Evolutionary conservation across 2,888 invertebrate species (phyloP), one percentile per base, ranked within the genome.

Genomic region (Drosophila cognata): DNA sequence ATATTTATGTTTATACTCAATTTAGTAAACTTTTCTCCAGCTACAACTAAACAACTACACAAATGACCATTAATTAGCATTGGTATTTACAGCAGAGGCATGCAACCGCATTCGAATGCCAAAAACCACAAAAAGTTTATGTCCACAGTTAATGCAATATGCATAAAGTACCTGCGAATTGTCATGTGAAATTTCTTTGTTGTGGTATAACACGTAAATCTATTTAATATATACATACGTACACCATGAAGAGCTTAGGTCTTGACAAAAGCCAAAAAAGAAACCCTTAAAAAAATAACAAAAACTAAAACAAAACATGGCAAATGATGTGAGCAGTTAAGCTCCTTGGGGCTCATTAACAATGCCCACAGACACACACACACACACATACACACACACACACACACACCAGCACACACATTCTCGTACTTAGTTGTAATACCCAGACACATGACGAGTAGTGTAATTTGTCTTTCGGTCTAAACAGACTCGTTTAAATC

Each of bases 281-380:
- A n/a, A 48, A 57, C 13, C 29, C 25, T 10, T 13, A 21, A 52
- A 50, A 35, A 13, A 13, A 29, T 79, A 25, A 6, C 10, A 33
- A n/a, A 21, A 61, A 65, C 65, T 2, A 50, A 50, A 29, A 57
- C 41, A 76, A 81, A 72, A 69, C 68, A 63, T 51, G 51, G 65
- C 50, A 77, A 81, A 77, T 64, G 77, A 58, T 77, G 77, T 71
- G 71, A 64, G 64, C 63, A 52, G 68, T 66, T 79, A 90, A 85
- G 89, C 85, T 85, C 61, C 77, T 88, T 82, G 85, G 82, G 71
- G 71, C 90, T 84, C 84, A 84, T 84, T 84, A 84, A 88, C 86
- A 88, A 85, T 82, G 56, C 73, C 61, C 50, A 71, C 29, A 72
- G 25, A 75, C 43, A 79, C 31, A 18, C 55, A 29, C 55, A 31